Evolutionary conservation across 2,797 vertebrate species (phyloP).

Genomic region (Sebastes variabilis): DNA sequence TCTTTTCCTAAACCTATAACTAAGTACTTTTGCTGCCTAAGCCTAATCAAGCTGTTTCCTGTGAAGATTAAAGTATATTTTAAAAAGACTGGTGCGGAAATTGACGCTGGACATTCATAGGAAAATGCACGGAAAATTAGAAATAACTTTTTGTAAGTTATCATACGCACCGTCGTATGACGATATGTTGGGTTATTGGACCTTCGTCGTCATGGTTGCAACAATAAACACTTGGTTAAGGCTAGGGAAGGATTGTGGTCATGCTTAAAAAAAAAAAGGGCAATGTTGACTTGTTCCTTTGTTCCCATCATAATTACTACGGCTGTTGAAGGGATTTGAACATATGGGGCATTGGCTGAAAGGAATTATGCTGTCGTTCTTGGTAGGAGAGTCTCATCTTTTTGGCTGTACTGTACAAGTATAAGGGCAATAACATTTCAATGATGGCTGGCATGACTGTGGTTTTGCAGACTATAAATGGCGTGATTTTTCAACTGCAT

Average conservation of each 20-base stretch:
- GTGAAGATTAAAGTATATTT: no score
- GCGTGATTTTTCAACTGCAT: background rate
- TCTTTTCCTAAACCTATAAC: no score
- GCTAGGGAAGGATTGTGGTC: background rate
- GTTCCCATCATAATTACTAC: rapidly evolving
- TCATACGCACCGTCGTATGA: no score
- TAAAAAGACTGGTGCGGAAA: no score
- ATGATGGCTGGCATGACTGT: background rate
- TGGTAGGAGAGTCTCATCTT: background rate
- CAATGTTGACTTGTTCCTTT: background rate
- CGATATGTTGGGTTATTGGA: no score
- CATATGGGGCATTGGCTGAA: background rate
- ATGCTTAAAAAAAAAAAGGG: background rate
- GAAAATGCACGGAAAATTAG: no score
- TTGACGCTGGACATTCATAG: no score
- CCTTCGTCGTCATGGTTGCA: background rate
- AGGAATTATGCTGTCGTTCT: background rate
- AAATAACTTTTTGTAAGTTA: no score
- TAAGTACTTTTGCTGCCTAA: no score
- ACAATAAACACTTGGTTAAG: background rate
- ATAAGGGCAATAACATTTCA: background rate
- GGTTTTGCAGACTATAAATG: background rate
- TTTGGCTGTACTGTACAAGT: background rate
- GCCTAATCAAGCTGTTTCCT: no score
- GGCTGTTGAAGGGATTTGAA: background rate